Conservation (phyloP, 2,113 vertebrate genomes). For the Aphyosemion australe region DNA sequence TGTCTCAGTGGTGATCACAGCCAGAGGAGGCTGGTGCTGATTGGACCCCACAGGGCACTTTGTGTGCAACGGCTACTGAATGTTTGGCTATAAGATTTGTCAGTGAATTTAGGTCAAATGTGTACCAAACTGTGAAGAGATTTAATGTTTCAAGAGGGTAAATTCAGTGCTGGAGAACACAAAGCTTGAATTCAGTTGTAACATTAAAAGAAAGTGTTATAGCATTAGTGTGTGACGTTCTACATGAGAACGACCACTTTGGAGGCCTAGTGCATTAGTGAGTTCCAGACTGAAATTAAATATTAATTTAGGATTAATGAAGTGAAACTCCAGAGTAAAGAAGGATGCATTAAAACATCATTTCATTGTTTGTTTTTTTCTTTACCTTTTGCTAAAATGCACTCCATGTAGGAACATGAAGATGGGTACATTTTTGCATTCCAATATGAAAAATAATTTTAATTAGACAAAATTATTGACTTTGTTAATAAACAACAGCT, state of each 20-base stretch:
- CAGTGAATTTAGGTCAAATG: no score
- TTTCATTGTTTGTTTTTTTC: no score
- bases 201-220: background rate
- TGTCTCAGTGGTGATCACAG: conserved; percentile 14
- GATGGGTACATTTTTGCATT: no score
- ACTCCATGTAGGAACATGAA: no score
- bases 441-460: no score
- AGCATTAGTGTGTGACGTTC: background rate
- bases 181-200: conserved; percentile 9
- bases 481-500: no score
- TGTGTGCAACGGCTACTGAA: conserved; percentile 47
- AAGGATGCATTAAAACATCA: no score
- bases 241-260: background rate
- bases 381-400: no score
- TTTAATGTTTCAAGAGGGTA: conserved; percentile 29
- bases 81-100: conserved; percentile 14
- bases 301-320: background rate
- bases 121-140: conserved; percentile 5
- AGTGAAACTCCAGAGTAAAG: no score
- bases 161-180: conserved; percentile 17
- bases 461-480: no score
- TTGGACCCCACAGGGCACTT: conserved; percentile 23
- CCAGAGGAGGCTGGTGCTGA: conserved; percentile 28
- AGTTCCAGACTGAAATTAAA: background rate
- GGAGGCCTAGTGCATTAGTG: background rate